Conservation (phyloP, 2,888 invertebrate species). For the Apamea epomidion region DNA sequence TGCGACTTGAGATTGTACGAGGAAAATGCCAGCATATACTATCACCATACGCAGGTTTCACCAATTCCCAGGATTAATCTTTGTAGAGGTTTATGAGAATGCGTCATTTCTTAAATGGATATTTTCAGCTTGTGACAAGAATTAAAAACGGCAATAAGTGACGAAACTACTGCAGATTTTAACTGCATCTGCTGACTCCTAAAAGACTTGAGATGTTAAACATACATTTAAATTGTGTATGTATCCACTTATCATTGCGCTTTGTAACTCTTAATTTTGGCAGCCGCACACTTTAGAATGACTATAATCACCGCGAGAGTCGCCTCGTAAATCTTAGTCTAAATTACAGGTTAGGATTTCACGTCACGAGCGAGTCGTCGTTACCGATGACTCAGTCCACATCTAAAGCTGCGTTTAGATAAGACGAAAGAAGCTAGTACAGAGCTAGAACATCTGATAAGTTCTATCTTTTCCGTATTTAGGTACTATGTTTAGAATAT, state of each 20-base stretch:
- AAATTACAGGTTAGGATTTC: conserved; percentile 84
- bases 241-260: conserved; percentile 71
- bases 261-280: conserved; percentile 83
- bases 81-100: conserved; percentile 14
- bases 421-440: conserved; percentile 18
- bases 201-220: conserved; percentile 23
- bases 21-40: conserved; percentile 47
- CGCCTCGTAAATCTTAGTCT: conserved; percentile 83
- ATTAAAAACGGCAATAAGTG: background rate
- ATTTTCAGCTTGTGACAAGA: background rate
- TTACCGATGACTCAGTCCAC: conserved; percentile 80
- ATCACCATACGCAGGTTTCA: conserved; percentile 9
- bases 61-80: conserved; percentile 27
- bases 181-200: conserved; percentile 33
- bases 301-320: conserved; percentile 84
- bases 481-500: conserved; percentile 40
- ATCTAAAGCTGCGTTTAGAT: conserved; percentile 58
- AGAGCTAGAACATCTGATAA: conserved; percentile 51
- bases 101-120: background rate
- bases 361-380: conserved; percentile 79
- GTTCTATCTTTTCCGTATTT: conserved; percentile 53
- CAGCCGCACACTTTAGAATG: conserved; percentile 79
- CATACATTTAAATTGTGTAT: conserved; percentile 58
- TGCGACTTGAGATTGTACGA: conserved; percentile 50
- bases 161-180: background rate